Conservation (phyloP, 2,113 vertebrate species). For the Paramisgurnus dabryanus region DNA sequence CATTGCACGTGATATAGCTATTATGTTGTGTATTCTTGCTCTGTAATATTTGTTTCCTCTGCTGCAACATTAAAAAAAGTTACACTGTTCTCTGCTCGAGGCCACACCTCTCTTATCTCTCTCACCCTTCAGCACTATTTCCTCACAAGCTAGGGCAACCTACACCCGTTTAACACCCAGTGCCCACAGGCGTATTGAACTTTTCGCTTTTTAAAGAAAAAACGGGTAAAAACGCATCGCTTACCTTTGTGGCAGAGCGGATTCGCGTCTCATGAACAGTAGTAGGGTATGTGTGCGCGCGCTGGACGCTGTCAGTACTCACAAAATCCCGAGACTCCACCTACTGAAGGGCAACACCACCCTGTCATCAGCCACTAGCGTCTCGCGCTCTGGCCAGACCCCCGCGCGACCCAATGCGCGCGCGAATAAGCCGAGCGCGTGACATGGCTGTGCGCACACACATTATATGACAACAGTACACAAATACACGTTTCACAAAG, state of each 20-base stretch:
- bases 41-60: neutral
- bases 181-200: neutral
- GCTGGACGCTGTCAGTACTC: slow-evolving; percentile 22
- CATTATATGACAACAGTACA: neutral
- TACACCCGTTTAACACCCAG: neutral
- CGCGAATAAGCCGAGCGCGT: slow-evolving; percentile 39
- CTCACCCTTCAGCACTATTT: slow-evolving; percentile 6
- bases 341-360: slow-evolving; percentile 59
- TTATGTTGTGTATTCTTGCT: neutral
- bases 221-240: neutral
- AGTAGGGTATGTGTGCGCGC: neutral
- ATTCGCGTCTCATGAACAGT: slow-evolving; percentile 11
- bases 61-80: neutral
- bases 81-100: neutral
- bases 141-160: slow-evolving; percentile 17
- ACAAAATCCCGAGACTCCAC: slow-evolving; percentile 7
- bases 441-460: slow-evolving; percentile 21
- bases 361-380: slow-evolving; percentile 40
- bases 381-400: slow-evolving; percentile 43
- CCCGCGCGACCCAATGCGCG: slow-evolving; percentile 43
- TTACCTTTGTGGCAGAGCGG: neutral
- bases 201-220: neutral
- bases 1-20: too few species aligned
- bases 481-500: neutral
- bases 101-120: slow-evolving; percentile 15